Evolutionary conservation across 2,888 invertebrate genomes (phyloP).

Genomic region (Pocota personata): DNA sequence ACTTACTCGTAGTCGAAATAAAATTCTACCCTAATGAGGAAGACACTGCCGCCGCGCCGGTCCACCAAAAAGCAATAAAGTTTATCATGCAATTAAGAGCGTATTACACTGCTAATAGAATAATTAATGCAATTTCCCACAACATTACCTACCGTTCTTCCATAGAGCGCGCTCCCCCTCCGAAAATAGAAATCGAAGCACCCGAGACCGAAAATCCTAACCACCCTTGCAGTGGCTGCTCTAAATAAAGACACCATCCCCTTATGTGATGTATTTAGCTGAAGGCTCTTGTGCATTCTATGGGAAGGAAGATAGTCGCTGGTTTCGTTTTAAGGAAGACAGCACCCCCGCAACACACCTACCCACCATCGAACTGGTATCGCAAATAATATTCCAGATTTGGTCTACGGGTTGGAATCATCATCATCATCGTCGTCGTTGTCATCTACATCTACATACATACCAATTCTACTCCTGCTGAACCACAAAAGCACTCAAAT

Average conservation of each 20-base stretch:
- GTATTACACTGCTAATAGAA: constrained; percentile 83
- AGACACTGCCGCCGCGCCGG: constrained; percentile 3
- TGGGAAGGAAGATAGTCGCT: constrained; percentile 74
- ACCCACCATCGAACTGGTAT: constrained; percentile 74
- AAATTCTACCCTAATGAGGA: not conserved
- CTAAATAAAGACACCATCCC: constrained; percentile 30
- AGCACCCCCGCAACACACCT: constrained; percentile 18
- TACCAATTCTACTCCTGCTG: constrained; percentile 62
- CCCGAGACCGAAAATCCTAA: constrained; percentile 78
- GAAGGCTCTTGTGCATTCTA: constrained; percentile 73
- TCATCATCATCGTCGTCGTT: constrained; percentile 26
- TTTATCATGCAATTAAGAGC: constrained; percentile 83
- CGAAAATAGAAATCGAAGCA: constrained; percentile 59
- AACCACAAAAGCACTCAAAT: constrained; percentile 76
- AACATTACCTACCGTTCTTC: constrained; percentile 81
- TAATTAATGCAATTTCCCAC: constrained; percentile 84
- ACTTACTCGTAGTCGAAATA: constrained; percentile 6
- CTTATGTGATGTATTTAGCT: constrained; percentile 43
- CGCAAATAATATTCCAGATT: constrained; percentile 75
- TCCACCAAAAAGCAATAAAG: constrained; percentile 81
- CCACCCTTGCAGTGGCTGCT: constrained; percentile 55
- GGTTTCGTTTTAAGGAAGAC: constrained; percentile 55
- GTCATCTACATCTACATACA: not conserved
- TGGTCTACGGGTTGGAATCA: constrained; percentile 52
- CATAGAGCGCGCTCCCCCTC: constrained; percentile 47